Evolutionary conservation across 2,113 vertebrate genomes (phyloP).

Genomic region (Cyanoderma ruficeps): DNA sequence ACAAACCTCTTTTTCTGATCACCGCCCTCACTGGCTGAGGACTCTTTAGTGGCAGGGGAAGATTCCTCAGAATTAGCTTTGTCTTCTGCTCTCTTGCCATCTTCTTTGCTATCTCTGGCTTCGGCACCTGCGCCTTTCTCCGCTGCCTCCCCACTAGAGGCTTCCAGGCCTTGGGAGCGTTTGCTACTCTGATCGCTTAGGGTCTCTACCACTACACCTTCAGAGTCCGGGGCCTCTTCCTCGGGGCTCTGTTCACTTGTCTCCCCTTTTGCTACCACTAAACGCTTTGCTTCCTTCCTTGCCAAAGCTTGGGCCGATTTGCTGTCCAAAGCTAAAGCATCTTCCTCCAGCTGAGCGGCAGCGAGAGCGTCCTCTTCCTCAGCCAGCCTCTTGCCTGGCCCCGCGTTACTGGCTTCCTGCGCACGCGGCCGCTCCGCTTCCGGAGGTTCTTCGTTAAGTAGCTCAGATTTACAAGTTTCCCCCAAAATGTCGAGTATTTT

Average conservation of each 20-base stretch:
- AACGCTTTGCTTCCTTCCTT: slow-evolving; percentile 80
- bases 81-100: slow-evolving; percentile 87
- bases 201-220: slow-evolving; percentile 80
- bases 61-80: slow-evolving; percentile 78
- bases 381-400: slow-evolving; percentile 80
- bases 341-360: slow-evolving; percentile 78
- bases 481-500: slow-evolving; percentile 96
- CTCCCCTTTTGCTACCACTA: slow-evolving; percentile 83
- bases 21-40: slow-evolving; percentile 96
- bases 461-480: slow-evolving; percentile 98
- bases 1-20: slow-evolving; percentile 99
- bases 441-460: slow-evolving; percentile 88
- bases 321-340: slow-evolving; percentile 83
- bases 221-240: slow-evolving; percentile 83
- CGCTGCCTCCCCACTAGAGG: slow-evolving; percentile 76
- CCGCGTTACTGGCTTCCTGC: slow-evolving; percentile 85
- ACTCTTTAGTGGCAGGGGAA: slow-evolving; percentile 90
- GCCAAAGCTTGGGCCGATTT: slow-evolving; percentile 76
- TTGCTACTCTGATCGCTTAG: slow-evolving; percentile 85
- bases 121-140: slow-evolving; percentile 81
- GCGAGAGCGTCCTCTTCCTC: slow-evolving; percentile 89
- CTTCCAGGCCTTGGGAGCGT: slow-evolving; percentile 78
- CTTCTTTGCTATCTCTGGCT: slow-evolving; percentile 81
- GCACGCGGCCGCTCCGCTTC: slow-evolving; percentile 83
- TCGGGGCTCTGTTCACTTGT: slow-evolving; percentile 77